These are phyloP conservation scores for Lycodopsis pacificus DNA, from an alignment of 2,797 vertebrate species.

Conservation along the genomic window DNA sequence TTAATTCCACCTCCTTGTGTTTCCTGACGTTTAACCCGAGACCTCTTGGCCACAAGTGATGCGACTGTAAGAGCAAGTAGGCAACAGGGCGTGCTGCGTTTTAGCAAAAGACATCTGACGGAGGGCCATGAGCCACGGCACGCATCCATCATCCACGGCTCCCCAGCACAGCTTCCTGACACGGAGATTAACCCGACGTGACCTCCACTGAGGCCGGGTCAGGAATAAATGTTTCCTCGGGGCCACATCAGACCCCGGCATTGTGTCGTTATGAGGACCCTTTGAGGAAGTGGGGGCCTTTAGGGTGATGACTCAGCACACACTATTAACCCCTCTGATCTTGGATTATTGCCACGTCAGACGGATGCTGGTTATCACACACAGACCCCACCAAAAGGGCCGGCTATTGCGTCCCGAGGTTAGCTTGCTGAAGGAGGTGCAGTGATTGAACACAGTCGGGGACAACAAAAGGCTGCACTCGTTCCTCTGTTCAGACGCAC, in stretches of 20 bases:
- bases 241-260: constrained; percentile 25
- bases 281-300: constrained; percentile 33
- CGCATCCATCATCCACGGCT: constrained; percentile 51
- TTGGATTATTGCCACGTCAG: constrained; percentile 50
- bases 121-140: constrained; percentile 25
- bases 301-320: constrained; percentile 57
- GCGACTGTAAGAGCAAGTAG: constrained; percentile 16
- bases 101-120: constrained; percentile 20
- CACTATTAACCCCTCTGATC: constrained; percentile 77
- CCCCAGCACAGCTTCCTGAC: constrained; percentile 39
- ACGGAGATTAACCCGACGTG: constrained; percentile 47
- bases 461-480: constrained; percentile 31
- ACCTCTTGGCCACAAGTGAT: constrained; percentile 3
- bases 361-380: constrained; percentile 39
- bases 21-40: neutral
- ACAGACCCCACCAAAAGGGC: constrained; percentile 26
- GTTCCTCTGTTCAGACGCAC: constrained; percentile 13
- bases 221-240: constrained; percentile 60
- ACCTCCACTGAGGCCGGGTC: constrained; percentile 36
- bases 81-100: constrained; percentile 24
- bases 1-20: neutral
- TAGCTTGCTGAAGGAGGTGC: constrained; percentile 51
- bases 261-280: constrained; percentile 37
- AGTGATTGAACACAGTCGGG: constrained; percentile 48
- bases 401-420: constrained; percentile 34